Evolutionary conservation across 1,140 invertebrate genomes (phyloP), one percentile per base, ranked within the genome.

Genomic region (Zaprionus ghesquierei): DNA sequence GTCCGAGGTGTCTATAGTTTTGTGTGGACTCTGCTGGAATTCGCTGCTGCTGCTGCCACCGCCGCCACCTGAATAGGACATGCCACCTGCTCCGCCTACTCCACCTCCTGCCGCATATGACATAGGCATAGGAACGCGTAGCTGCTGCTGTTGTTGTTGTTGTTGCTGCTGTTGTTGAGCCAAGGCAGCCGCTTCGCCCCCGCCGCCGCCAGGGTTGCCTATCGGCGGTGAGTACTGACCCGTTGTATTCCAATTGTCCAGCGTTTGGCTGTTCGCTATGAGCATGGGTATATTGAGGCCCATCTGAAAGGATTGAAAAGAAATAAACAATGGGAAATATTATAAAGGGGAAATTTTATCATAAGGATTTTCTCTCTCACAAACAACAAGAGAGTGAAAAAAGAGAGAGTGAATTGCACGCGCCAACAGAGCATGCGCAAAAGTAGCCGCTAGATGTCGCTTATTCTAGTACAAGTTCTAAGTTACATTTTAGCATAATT

Each of bases 281-380:
- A 91, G 77, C 90, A 91, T 81, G 44, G 90, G 90, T 69, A 91
- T 79, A 49, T 89, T 89, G 15, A 91, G 77, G 61, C 90, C 90
- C 90, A 91, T 90, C 90, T 91, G 61, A 20, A 86, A 81, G 15
- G 35, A 64, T 12, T 35, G 51, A 56, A 49, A 22, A 33, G 0
- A 56, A 22, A 56, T 5, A 65, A 10, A 25, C 20, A 44, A 38
- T 1, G 5, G 3, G 64, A 63, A 51, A 62, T 23, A 15, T 51
- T 64, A 61, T 69, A 35, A 46, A 8, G 13, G 1, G 5, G 33
- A 25, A 38, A 20, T 33, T 33, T n/a, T n/a, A n/a, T n/a, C n/a
- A n/a, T n/a, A n/a, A n/a, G n/a, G n/a, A n/a, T n/a, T n/a, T n/a
- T n/a, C n/a, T n/a, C n/a, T n/a, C n/a, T n/a, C n/a, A 50, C 8